phyloP scores from a whole-genome alignment of 1,140 invertebrate genomes.

The Arctopsyche grandis region DNA sequence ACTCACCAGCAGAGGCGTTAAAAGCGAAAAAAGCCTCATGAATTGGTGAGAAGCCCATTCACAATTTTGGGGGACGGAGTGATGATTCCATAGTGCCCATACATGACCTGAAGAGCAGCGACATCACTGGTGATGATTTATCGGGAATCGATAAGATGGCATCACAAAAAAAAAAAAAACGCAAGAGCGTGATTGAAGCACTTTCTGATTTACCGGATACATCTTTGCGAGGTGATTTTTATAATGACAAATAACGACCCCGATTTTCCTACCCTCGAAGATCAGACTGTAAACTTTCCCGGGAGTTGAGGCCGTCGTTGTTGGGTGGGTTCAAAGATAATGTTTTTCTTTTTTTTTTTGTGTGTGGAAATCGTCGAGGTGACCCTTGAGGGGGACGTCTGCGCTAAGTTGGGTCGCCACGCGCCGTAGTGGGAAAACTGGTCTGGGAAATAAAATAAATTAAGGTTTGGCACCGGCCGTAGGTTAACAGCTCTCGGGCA shows the following conservation, averaged over 20 bases:
- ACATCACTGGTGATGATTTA: no score
- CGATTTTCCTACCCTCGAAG: neutral
- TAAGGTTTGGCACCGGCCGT: constrained; percentile 19
- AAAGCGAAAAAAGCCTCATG: no score
- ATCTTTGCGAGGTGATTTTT: no score
- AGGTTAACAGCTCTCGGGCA: constrained; percentile 26
- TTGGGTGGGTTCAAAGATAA: neutral
- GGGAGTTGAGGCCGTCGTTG: neutral
- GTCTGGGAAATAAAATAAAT: constrained; percentile 20
- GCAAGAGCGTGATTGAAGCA: no score
- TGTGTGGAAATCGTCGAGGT: neutral
- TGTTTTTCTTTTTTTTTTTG: neutral
- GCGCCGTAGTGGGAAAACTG: neutral
- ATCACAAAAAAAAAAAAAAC: no score
- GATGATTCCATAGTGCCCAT: no score
- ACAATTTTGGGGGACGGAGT: no score
- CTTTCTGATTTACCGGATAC: no score
- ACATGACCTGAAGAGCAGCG: no score
- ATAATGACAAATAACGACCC: neutral
- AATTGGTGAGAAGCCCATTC: no score
- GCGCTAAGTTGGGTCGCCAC: neutral
- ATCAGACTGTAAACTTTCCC: neutral
- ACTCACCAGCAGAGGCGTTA: no score
- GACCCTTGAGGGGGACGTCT: neutral
- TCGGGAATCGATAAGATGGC: no score